These are phyloP conservation scores for Pyrgilauda ruficollis DNA, from an alignment of 2,113 vertebrate species.

Conservation along the genomic window DNA sequence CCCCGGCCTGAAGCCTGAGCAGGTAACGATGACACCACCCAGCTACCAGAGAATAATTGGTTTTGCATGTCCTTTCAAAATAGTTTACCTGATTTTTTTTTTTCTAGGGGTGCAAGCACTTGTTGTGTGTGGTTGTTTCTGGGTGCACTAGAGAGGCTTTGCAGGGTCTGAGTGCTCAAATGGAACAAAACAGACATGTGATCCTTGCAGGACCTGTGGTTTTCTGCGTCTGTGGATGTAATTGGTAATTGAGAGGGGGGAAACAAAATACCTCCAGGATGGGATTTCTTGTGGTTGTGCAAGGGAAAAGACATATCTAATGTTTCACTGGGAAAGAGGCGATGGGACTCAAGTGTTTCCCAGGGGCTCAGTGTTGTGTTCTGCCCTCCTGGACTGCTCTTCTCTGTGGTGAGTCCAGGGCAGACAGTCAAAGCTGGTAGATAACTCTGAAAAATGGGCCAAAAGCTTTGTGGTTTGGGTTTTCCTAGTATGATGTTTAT, in stretches of 20 bases:
- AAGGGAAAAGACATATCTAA: neutral
- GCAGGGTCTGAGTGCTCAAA: neutral
- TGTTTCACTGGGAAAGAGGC: neutral
- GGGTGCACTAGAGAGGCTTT: neutral
- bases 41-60: neutral
- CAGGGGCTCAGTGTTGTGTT: neutral
- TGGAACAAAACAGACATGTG: neutral
- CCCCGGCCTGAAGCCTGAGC: constrained; percentile 94
- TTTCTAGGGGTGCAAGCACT: fast-evolving
- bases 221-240: neutral
- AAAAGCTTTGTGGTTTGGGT: neutral
- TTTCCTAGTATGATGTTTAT: neutral
- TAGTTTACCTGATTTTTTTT: neutral
- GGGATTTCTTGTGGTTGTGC: neutral
- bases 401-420: neutral
- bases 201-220: neutral
- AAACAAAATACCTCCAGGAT: neutral
- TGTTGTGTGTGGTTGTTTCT: neutral
- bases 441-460: neutral
- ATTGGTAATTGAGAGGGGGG: neutral
- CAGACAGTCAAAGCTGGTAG: neutral
- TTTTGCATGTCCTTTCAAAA: neutral
- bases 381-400: neutral
- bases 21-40: constrained; percentile 75
- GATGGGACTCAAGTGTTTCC: neutral